Percentiles rank a stretch among this genome's conserved stretches.
Evolutionary conservation across 2,797 vertebrate species (phyloP).

Genomic region (Rhynchonycteris naso): DNA sequence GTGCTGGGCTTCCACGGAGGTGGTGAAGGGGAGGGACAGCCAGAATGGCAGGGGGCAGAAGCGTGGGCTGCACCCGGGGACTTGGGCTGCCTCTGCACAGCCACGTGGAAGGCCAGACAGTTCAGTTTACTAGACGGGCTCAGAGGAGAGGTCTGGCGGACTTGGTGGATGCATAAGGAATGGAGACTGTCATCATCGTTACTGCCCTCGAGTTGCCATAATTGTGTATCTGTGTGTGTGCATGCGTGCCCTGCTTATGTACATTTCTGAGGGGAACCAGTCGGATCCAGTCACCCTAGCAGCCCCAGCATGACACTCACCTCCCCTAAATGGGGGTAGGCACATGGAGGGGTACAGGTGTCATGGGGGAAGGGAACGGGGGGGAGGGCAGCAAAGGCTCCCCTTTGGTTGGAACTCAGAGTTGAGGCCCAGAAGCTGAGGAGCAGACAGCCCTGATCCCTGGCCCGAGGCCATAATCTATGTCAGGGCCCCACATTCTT

Average conservation of each 20-base stretch:
- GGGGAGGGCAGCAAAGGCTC: rapidly evolving
- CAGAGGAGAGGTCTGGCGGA: not conserved
- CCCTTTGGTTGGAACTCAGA: not conserved
- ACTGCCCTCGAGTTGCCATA: not conserved
- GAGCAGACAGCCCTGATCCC: too few species aligned
- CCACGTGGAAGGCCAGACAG: rapidly evolving
- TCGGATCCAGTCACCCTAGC: not conserved
- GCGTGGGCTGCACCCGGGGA: rapidly evolving
- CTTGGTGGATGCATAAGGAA: not conserved
- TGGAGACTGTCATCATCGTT: too few species aligned
- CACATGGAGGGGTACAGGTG: not conserved
- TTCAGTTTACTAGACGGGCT: too few species aligned
- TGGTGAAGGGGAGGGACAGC: not conserved
- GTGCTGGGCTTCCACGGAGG: not conserved
- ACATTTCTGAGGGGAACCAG: not conserved
- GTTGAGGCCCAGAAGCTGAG: not conserved
- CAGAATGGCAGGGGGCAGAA: too few species aligned
- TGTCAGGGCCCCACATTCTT: slow-evolving; percentile 4
- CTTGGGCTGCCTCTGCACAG: not conserved
- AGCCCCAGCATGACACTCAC: not conserved
- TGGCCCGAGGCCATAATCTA: not conserved
- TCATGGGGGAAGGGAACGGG: rapidly evolving
- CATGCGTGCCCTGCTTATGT: too few species aligned
- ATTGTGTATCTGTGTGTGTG: too few species aligned
- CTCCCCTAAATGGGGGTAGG: not conserved